phyloP scores from a whole-genome alignment of 2,113 vertebrate genomes.

The Ptychochromis oligacanthus region DNA sequence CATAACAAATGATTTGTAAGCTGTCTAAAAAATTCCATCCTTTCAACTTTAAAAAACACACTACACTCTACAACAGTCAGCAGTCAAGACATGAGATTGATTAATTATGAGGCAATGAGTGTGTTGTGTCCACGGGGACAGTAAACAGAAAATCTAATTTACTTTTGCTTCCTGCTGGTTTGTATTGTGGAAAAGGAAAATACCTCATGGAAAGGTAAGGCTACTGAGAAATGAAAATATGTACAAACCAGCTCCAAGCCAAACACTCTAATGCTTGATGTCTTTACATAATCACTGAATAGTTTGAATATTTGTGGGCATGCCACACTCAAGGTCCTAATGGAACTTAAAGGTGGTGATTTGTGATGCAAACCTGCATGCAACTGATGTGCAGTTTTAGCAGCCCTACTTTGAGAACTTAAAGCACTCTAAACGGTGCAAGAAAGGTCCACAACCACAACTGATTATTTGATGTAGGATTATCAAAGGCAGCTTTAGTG shows the following conservation, averaged over 20 bases:
- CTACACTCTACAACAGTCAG: constrained; percentile 63
- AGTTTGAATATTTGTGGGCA: neutral
- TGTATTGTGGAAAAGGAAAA: constrained; percentile 59
- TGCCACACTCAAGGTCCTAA: neutral
- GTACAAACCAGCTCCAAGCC: neutral
- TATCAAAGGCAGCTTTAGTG: constrained; percentile 56
- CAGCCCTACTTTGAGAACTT: neutral
- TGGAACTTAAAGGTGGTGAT: neutral
- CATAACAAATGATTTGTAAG: constrained; percentile 68
- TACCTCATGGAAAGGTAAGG: constrained; percentile 21
- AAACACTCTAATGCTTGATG: neutral
- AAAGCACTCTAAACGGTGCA: constrained; percentile 16
- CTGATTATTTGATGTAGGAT: constrained; percentile 35
- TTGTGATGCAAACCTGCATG: neutral
- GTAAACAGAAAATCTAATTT: constrained; percentile 59
- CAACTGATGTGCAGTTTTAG: neutral
- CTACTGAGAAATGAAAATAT: neutral
- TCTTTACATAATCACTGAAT: neutral
- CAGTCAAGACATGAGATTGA: constrained; percentile 64
- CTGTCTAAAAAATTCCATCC: constrained; percentile 52
- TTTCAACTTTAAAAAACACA: neutral
- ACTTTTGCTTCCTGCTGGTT: constrained; percentile 53
- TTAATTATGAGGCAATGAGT: constrained; percentile 45
- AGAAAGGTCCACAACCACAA: constrained; percentile 31
- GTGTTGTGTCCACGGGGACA: constrained; percentile 43